Percentiles rank a stretch among this genome's conserved stretches.
Conservation (phyloP, 2,797 vertebrate genomes). For the Picus viridis region DNA sequence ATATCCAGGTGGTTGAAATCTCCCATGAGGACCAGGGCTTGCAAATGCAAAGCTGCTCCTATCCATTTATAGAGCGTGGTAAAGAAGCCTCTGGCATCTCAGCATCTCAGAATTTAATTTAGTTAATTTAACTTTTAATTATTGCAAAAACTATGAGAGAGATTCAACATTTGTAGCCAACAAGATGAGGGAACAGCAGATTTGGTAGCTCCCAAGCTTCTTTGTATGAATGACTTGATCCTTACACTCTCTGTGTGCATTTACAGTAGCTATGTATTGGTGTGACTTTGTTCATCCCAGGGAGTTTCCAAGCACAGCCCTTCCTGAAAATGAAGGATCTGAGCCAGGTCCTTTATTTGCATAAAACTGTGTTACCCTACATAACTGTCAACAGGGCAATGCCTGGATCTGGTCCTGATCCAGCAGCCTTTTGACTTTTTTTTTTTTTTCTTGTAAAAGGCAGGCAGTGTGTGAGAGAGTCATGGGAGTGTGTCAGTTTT, state of each 20-base stretch:
- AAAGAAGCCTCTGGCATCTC: not conserved
- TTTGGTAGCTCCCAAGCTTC: not conserved
- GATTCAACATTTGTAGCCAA: not conserved
- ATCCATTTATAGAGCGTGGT: not conserved
- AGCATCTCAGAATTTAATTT: not conserved
- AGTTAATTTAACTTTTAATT: not conserved
- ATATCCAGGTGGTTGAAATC: no score
- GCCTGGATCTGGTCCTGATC: not conserved
- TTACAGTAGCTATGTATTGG: not conserved
- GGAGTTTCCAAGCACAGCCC: not conserved
- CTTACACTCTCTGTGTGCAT: not conserved
- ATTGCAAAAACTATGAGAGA: not conserved
- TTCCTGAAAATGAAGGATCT: not conserved
- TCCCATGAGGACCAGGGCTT: no score
- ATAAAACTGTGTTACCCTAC: not conserved
- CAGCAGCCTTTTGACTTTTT: rapidly evolving
- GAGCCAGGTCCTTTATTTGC: not conserved
- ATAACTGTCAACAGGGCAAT: not conserved
- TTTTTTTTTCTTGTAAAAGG: not conserved
- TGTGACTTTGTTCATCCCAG: not conserved
- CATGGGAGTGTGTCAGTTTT: not conserved
- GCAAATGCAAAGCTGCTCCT: no score
- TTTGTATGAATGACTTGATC: not conserved
- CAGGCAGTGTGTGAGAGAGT: not conserved
- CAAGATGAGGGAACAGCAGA: not conserved